phyloP scores from a whole-genome alignment of 2,797 vertebrate genomes.

The Sebastes hubbsi region DNA sequence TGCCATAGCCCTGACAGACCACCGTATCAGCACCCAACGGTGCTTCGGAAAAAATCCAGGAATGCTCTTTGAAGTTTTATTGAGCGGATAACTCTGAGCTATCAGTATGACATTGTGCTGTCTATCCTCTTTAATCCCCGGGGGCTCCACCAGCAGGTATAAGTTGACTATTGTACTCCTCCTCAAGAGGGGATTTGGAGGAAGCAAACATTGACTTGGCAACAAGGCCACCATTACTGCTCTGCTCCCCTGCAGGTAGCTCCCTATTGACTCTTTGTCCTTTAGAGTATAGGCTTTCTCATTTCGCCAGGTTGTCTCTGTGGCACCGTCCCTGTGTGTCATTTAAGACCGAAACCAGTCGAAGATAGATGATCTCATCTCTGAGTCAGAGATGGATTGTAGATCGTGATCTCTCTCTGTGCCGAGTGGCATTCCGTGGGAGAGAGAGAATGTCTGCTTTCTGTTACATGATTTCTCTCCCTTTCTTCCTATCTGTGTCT shows the following conservation, averaged over 20 bases:
- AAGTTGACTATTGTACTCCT: conserved; percentile 67
- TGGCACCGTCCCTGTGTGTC: conserved; percentile 36
- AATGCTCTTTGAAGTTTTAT: conserved; percentile 82
- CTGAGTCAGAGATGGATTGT: conserved; percentile 54
- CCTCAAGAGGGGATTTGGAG: conserved; percentile 60
- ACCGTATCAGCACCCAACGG: conserved; percentile 58
- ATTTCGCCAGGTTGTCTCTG: conserved; percentile 42
- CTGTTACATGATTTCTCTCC: conserved; percentile 16
- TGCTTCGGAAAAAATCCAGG: conserved; percentile 57
- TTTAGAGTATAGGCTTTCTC: conserved; percentile 32
- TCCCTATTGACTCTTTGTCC: conserved; percentile 25
- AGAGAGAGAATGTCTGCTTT: conserved; percentile 43
- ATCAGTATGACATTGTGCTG: conserved; percentile 63
- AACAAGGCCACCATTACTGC: conserved; percentile 46
- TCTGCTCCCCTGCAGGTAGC: conserved; percentile 49
- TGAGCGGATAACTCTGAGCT: conserved; percentile 73
- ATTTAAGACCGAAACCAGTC: conserved; percentile 51
- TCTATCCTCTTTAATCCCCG: conserved; percentile 59
- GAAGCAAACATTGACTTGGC: conserved; percentile 56
- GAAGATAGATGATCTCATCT: conserved; percentile 63
- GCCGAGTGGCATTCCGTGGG: conserved; percentile 45
- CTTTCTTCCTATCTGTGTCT: background rate
- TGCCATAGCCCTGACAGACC: conserved; percentile 44
- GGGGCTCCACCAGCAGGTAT: conserved; percentile 59
- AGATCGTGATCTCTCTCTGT: conserved; percentile 38